Evolutionary conservation across 2,888 invertebrate genomes (phyloP).

Genomic region (Chloroclysta siterata): DNA sequence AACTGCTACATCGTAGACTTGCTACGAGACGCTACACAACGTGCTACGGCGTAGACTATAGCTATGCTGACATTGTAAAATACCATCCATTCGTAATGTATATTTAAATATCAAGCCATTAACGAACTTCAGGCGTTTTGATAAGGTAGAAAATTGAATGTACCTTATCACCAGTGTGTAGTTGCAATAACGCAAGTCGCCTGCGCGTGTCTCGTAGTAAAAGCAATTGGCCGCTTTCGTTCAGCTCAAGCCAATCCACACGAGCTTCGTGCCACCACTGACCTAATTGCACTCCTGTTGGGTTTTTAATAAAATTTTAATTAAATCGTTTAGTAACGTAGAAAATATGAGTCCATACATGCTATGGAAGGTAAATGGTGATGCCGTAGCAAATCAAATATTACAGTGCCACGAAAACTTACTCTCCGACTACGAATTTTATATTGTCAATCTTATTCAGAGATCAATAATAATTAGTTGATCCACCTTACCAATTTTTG

Average conservation of each 20-base stretch:
- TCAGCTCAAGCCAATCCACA: slow-evolving; percentile 98
- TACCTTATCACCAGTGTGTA: slow-evolving; percentile 84
- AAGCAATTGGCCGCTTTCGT: slow-evolving; percentile 96
- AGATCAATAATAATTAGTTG: too few relatives aligned
- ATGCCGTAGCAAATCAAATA: too few relatives aligned
- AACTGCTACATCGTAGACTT: slow-evolving; percentile 4
- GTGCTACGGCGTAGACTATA: slow-evolving; percentile 21
- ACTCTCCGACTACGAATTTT: too few relatives aligned
- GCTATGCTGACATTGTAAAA: slow-evolving; percentile 7
- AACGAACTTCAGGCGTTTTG: neutral
- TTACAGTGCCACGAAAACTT: too few relatives aligned
- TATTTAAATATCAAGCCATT: neutral
- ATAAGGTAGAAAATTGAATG: neutral
- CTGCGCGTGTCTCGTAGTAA: slow-evolving; percentile 95
- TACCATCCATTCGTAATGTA: too few relatives aligned
- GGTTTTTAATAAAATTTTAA: slow-evolving; percentile 1
- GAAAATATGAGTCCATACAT: too few relatives aligned
- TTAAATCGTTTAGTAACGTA: too few relatives aligned
- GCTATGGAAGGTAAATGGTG: too few relatives aligned
- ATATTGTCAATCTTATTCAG: too few relatives aligned
- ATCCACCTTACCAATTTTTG: too few relatives aligned
- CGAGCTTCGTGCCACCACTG: slow-evolving; percentile 96
- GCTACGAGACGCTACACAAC: slow-evolving; percentile 3
- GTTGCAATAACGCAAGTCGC: slow-evolving; percentile 86
- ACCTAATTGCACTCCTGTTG: slow-evolving; percentile 85